Percentiles rank a stretch among this genome's conserved stretches.
phyloP scores from a whole-genome alignment of 2,113 vertebrate species.

The Oryctolagus cuniculus region DNA sequence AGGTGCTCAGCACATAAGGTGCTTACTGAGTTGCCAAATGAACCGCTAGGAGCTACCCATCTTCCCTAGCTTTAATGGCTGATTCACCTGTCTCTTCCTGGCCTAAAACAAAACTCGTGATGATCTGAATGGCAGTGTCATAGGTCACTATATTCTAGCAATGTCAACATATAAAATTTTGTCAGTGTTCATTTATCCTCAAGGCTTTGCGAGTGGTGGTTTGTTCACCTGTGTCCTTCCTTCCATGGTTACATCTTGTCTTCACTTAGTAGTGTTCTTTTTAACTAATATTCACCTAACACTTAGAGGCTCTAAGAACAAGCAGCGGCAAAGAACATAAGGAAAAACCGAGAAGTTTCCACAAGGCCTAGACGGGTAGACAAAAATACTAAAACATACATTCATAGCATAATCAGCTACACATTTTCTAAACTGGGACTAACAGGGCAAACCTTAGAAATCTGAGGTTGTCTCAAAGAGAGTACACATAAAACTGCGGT shows the following conservation, averaged over 20 bases:
- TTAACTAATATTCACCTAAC: background rate
- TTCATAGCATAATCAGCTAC: background rate
- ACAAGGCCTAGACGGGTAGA: background rate
- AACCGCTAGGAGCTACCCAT: background rate
- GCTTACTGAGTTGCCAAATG: background rate
- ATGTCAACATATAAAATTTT: background rate
- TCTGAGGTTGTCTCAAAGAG: background rate
- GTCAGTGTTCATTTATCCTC: background rate
- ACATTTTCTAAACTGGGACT: background rate
- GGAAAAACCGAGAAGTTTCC: slow-evolving; percentile 19
- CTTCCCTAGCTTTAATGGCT: background rate
- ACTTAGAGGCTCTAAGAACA: background rate
- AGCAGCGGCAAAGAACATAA: slow-evolving; percentile 18
- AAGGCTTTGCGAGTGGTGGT: background rate
- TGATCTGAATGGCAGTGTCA: background rate
- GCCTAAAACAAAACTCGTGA: background rate
- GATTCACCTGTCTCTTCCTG: slow-evolving; percentile 35
- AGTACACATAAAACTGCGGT: background rate
- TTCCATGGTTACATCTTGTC: background rate
- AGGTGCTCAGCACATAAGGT: background rate
- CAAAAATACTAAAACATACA: background rate
- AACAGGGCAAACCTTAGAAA: background rate
- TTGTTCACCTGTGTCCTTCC: background rate
- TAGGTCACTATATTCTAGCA: background rate
- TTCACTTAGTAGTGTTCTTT: background rate